Percentiles rank a stretch among this genome's conserved stretches.
phyloP scores from a whole-genome alignment of 2,888 invertebrate genomes.

The Trachelus iudaicus region DNA sequence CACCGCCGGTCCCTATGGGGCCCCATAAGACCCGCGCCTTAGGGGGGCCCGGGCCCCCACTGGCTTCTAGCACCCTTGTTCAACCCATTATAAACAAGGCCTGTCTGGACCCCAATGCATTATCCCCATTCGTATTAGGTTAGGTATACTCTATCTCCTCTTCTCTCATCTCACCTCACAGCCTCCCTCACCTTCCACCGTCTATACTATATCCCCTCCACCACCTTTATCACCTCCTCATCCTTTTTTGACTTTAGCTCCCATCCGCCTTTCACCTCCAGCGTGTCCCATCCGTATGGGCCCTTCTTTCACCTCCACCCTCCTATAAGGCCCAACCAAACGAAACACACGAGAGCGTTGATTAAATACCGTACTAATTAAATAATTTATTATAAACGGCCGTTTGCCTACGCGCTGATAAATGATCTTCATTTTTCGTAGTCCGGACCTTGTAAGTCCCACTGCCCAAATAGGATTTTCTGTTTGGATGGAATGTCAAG shows the following conservation, averaged over 20 bases:
- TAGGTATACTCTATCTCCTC: conserved; percentile 26
- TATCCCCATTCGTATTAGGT: conserved; percentile 48
- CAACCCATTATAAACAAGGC: conserved; percentile 63
- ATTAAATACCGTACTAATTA: conserved; percentile 57
- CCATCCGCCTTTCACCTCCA: conserved; percentile 39
- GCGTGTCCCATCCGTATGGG: conserved; percentile 1
- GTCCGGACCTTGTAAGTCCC: conserved; percentile 30
- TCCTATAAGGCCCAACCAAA: not conserved
- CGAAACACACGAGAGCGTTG: conserved; percentile 35
- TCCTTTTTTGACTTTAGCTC: conserved; percentile 10
- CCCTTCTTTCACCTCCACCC: not conserved
- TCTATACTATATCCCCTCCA: not conserved
- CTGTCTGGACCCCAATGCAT: conserved; percentile 56
- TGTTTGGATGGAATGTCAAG: conserved; percentile 25
- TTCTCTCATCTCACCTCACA: conserved; percentile 18
- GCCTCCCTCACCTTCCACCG: conserved; percentile 6
- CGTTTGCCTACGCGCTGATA: conserved; percentile 38
- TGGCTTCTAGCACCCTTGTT: conserved; percentile 65
- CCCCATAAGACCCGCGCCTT: conserved; percentile 54
- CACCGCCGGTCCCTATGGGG: conserved; percentile 49
- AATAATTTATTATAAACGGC: conserved; percentile 50
- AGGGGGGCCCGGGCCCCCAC: conserved; percentile 60
- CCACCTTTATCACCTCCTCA: conserved; percentile 5
- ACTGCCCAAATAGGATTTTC: conserved; percentile 31
- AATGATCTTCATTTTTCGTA: conserved; percentile 35